Conservation (phyloP, 2,797 vertebrate species). For the Hippocampus kuda region DNA sequence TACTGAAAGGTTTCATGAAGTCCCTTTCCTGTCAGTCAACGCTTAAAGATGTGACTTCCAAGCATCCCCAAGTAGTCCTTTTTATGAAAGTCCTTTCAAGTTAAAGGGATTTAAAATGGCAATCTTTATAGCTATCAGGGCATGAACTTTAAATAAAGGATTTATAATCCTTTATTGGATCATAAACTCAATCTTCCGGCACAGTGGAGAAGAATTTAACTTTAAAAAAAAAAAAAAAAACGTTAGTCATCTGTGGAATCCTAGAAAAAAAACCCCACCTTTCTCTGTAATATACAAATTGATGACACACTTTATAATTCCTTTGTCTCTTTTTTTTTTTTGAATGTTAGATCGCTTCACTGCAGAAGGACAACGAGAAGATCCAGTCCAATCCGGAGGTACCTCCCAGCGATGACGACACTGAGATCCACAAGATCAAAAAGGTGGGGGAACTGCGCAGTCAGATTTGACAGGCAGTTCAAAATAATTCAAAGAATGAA, state of each 20-base stretch:
- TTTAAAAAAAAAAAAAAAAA: neutral
- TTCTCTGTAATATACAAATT: conserved; percentile 71
- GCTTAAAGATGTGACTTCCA: neutral
- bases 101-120: neutral
- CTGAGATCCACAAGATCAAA: conserved; percentile 96
- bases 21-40: neutral
- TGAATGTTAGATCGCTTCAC: conserved; percentile 74
- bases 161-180: too few relatives aligned
- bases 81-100: too few relatives aligned
- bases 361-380: conserved; percentile 89
- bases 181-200: conserved; percentile 2
- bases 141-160: neutral
- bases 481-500: conserved; percentile 2
- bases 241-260: neutral
- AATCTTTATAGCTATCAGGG: neutral
- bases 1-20: conserved; percentile 11
- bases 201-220: conserved; percentile 25
- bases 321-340: conserved; percentile 38
- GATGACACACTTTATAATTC: conserved; percentile 44
- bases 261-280: conserved; percentile 47
- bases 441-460: conserved; percentile 68
- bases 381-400: conserved; percentile 81
- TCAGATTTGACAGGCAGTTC: neutral
- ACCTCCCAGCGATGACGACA: conserved; percentile 78
- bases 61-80: too few relatives aligned